Evolutionary conservation across 2,113 vertebrate genomes (phyloP).

Genomic region (Carassius auratus): DNA sequence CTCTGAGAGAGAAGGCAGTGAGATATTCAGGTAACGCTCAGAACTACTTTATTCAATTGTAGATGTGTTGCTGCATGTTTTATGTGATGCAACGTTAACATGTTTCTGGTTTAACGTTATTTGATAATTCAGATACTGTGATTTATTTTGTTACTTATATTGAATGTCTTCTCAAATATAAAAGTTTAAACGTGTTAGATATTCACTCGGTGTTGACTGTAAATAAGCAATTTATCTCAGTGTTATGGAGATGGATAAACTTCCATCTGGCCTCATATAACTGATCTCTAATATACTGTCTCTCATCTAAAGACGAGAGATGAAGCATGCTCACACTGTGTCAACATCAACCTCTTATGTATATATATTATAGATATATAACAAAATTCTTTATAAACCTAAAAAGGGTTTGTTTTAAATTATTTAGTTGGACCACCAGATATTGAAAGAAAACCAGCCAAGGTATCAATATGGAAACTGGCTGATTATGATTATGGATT

Average conservation of each 20-base stretch:
- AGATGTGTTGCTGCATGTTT: background rate
- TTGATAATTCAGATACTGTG: background rate
- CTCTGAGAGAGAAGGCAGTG: slow-evolving; percentile 6
- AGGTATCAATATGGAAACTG: background rate
- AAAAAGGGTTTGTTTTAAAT: background rate
- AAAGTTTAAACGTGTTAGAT: background rate
- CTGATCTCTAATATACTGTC: background rate
- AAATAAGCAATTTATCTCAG: background rate
- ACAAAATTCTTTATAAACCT: background rate
- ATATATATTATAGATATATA: background rate
- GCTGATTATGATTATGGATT: background rate
- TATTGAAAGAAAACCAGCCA: background rate
- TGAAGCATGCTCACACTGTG: background rate
- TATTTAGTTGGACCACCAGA: background rate
- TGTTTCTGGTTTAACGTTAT: background rate
- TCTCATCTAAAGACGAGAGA: background rate
- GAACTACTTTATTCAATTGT: background rate
- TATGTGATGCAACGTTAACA: background rate
- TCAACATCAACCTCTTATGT: background rate
- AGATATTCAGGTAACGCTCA: slow-evolving; percentile 1
- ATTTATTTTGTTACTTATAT: background rate
- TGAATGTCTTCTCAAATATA: background rate
- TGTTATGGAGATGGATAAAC: background rate
- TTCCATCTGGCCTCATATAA: background rate
- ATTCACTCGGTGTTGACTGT: background rate